A percentile compares a stretch with the other conserved stretches of the same genome.
These are phyloP conservation scores for Phaethornis superciliosus DNA, from an alignment of 2,113 vertebrate species.

Conservation along the genomic window DNA sequence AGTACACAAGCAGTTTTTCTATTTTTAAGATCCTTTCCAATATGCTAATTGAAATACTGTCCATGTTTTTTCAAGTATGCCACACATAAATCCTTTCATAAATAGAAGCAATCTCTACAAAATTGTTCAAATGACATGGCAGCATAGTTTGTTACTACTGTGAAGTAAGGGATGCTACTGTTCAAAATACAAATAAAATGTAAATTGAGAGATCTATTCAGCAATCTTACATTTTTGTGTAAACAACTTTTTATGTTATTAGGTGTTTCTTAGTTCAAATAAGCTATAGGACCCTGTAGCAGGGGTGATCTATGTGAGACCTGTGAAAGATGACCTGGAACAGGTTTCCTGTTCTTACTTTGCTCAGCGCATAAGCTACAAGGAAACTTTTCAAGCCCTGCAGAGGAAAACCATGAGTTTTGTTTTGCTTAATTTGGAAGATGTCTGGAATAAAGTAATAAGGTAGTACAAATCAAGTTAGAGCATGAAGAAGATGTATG, in stretches of 20 bases:
- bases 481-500: neutral
- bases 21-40: neutral
- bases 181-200: neutral
- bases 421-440: neutral
- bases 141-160: neutral
- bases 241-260: neutral
- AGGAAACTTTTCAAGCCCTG: neutral
- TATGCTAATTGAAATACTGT: neutral
- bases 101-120: neutral
- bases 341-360: neutral
- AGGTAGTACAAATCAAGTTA: neutral
- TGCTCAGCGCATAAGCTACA: neutral
- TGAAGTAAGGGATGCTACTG: neutral
- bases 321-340: neutral
- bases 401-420: neutral
- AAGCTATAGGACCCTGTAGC: neutral
- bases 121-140: neutral
- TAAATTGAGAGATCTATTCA: neutral
- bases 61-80: constrained; percentile 3
- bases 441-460: neutral
- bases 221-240: neutral
- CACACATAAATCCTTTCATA: constrained; percentile 1
- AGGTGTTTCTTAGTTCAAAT: neutral
- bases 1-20: neutral
- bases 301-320: neutral